These are phyloP conservation scores for Neodiprion fabricii DNA, from an alignment of 1,140 invertebrate genomes.

Conservation along the genomic window DNA sequence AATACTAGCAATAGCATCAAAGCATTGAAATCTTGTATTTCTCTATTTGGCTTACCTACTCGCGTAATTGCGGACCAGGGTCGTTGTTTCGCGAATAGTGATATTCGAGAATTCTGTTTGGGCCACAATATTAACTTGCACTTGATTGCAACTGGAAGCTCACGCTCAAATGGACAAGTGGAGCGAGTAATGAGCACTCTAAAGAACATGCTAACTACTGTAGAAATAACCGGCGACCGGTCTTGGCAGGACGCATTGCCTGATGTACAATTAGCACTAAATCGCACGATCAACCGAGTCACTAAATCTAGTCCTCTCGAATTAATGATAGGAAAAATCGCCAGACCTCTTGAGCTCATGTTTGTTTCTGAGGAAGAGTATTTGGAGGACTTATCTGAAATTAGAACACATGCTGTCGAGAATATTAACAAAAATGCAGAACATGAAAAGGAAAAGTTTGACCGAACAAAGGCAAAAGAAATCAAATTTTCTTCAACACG, in stretches of 20 bases:
- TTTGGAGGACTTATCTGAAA: too few relatives aligned
- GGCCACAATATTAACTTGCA: conserved; percentile 27
- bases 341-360: conserved; percentile 29
- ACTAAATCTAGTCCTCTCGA: conserved; percentile 41
- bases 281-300: conserved; percentile 39
- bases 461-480: too few relatives aligned
- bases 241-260: conserved; percentile 45
- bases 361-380: too few relatives aligned
- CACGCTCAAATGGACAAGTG: conserved; percentile 33
- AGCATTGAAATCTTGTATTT: conserved; percentile 16
- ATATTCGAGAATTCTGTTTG: conserved; percentile 40
- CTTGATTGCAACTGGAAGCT: conserved; percentile 23
- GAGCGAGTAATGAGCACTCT: conserved; percentile 41
- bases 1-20: neutral
- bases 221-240: conserved; percentile 30
- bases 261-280: conserved; percentile 45
- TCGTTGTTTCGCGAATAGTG: conserved; percentile 38
- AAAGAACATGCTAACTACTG: conserved; percentile 39
- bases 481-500: neutral
- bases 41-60: conserved; percentile 38
- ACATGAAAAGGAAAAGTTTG: too few relatives aligned
- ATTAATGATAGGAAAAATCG: conserved; percentile 42
- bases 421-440: too few relatives aligned
- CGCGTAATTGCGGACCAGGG: conserved; percentile 43
- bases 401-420: too few relatives aligned